These are phyloP conservation scores for Cygnus olor DNA, from an alignment of 2,797 vertebrate genomes.

Conservation along the genomic window DNA sequence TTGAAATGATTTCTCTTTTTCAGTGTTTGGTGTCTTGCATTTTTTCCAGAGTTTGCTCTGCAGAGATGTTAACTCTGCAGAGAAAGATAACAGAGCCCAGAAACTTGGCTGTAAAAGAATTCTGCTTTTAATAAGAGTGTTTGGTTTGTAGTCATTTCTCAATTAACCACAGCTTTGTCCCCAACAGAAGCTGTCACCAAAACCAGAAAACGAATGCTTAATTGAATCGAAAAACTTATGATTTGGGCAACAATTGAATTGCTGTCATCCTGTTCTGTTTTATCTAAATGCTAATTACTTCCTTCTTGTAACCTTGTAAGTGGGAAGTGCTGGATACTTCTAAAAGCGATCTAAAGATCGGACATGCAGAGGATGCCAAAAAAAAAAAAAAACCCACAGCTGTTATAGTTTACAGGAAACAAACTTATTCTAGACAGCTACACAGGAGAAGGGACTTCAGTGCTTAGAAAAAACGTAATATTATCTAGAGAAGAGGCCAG, in stretches of 20 bases:
- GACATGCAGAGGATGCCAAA: not conserved
- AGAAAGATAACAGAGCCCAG: not conserved
- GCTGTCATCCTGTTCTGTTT: not conserved
- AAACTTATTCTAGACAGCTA: not conserved
- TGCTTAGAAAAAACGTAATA: not conserved
- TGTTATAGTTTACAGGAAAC: not conserved
- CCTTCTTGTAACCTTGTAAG: not conserved
- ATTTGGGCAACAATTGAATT: not conserved
- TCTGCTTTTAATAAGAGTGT: not conserved
- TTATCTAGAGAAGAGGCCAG: not conserved
- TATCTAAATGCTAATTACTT: not conserved
- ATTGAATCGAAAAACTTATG: not conserved
- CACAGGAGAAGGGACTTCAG: not conserved
- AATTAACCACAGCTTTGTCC: not conserved
- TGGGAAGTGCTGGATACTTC: not conserved
- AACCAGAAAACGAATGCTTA: not conserved
- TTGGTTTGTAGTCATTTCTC: not conserved
- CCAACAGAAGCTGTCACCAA: not conserved
- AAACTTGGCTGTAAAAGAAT: not conserved
- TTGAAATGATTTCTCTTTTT: too few species aligned
- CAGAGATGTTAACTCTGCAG: not conserved
- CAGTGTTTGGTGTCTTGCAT: not conserved
- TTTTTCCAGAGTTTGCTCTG: not conserved
- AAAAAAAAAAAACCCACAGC: not conserved
- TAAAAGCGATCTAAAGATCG: not conserved